phyloP scores from a whole-genome alignment of 2,888 invertebrate species.

The Pseudoips prasinana region DNA sequence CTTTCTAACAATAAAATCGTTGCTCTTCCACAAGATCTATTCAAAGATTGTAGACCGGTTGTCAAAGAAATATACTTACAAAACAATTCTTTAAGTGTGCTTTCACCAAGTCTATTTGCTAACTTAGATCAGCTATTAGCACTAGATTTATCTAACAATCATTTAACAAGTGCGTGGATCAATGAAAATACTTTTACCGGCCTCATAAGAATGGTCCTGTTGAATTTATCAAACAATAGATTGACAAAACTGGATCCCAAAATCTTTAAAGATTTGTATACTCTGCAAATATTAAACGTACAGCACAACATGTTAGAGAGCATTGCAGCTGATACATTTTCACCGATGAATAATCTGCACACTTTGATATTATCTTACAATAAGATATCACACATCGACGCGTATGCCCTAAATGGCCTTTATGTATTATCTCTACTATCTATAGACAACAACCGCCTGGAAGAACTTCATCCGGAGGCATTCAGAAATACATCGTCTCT shows the following conservation, averaged over 20 bases:
- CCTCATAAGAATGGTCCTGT: conserved; percentile 91
- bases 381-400: conserved; percentile 91
- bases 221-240: conserved; percentile 93
- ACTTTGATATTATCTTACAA: conserved; percentile 93
- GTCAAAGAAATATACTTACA: conserved; percentile 95
- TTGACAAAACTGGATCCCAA: conserved; percentile 90
- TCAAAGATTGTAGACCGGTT: conserved; percentile 88
- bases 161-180: conserved; percentile 93
- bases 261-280: conserved; percentile 92
- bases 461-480: conserved; percentile 92
- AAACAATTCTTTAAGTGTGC: conserved; percentile 93
- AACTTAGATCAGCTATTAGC: conserved; percentile 91
- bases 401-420: conserved; percentile 92
- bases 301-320: conserved; percentile 92
- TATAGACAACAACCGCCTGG: conserved; percentile 92
- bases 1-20: conserved; percentile 95
- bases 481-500: conserved; percentile 95
- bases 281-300: conserved; percentile 91
- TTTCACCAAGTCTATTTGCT: conserved; percentile 93
- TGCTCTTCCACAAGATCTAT: conserved; percentile 92
- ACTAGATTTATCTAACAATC: conserved; percentile 92
- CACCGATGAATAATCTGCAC: conserved; percentile 95
- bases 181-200: conserved; percentile 93
- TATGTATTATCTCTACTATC: conserved; percentile 93
- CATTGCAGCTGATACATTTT: conserved; percentile 93